Base-by-base conservation (phyloP, 2,888 invertebrate genomes). In the Elgonia sp. region DNA sequence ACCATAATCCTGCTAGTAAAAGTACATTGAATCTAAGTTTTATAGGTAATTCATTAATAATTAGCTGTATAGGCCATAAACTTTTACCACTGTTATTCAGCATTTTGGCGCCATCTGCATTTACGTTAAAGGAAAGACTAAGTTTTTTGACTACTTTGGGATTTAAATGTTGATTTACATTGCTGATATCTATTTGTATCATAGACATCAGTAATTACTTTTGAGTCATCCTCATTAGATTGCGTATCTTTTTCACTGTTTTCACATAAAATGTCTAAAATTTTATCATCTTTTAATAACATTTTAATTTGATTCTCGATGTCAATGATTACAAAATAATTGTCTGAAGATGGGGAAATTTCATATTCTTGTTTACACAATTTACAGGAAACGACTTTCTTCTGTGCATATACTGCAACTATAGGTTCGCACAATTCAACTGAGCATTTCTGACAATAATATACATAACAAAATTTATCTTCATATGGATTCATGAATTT, bases 1-100 rank as follows among this genome's bases (percentile, higher is more conserved):
- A 81, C 81, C 81, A 81, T 18, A 81, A 63, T 14, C 50, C 81
- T 9, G 81, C 70, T 7, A 81, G 10, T 21, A 81, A 14, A 9
- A 81, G 18, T 8, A 12, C 10, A 16, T 18, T 18, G 39, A 50
- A 63, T n/a, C 81, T 46, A 40, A 81, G 46, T 46, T 72, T 72
- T 1, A 20, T 1, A 12, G 81, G 63, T 53, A 81, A 39, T 14
- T 81, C 72, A 21, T 81, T 81, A 37, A 81, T n/a, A 21, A 53
- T 50, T 0, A 72, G 42, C 18, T 72, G 81, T 42, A 10, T 9
- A 9, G 42, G 42, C 8, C 10, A 10, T 10, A 42, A 42, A 42
- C n/a, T n/a, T n/a, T n/a, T n/a, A n/a, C n/a, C n/a, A n/a, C n/a
- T n/a, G n/a, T n/a, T n/a, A n/a, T n/a, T n/a, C n/a, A n/a, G n/a